Evolutionary conservation across 2,888 invertebrate genomes (phyloP).

Genomic region (Pomacea canaliculata): DNA sequence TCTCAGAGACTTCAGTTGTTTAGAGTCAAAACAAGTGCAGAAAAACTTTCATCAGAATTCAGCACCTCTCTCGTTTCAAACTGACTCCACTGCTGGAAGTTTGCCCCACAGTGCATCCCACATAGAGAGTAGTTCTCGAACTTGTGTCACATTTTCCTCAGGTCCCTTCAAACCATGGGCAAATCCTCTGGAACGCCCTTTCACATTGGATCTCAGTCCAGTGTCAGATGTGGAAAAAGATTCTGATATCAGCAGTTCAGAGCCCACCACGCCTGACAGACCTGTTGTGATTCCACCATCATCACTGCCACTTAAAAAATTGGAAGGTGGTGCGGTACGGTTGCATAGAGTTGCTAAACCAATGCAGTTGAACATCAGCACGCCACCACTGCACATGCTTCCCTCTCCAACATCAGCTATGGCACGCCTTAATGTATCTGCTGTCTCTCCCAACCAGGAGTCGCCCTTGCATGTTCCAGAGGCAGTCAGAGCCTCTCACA

Average conservation of each 20-base stretch:
- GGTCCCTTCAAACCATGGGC: conserved; percentile 16
- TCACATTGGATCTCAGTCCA: conserved; percentile 33
- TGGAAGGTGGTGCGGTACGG: background rate
- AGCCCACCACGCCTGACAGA: conserved; percentile 13
- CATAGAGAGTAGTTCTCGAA: too few species aligned
- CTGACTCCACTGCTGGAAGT: too few species aligned
- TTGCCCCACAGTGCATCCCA: too few species aligned
- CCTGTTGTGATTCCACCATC: conserved; percentile 21
- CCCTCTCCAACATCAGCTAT: conserved; percentile 70
- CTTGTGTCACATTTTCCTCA: background rate
- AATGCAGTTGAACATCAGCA: background rate
- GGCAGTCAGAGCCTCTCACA: background rate
- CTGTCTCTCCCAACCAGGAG: conserved; percentile 16
- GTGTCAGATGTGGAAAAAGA: conserved; percentile 35
- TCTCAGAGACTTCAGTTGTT: too few species aligned
- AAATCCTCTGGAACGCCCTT: conserved; percentile 15
- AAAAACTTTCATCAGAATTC: too few species aligned
- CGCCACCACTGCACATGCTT: conserved; percentile 30
- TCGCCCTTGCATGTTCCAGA: conserved; percentile 1
- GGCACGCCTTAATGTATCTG: conserved; percentile 66
- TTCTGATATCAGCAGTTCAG: conserved; percentile 27
- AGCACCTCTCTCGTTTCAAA: too few species aligned
- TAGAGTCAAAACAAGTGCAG: too few species aligned
- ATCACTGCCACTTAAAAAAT: conserved; percentile 1
- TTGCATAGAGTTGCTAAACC: conserved; percentile 1